Evolutionary conservation across 2,888 invertebrate genomes (phyloP).

Genomic region (Rhogogaster chlorosoma): DNA sequence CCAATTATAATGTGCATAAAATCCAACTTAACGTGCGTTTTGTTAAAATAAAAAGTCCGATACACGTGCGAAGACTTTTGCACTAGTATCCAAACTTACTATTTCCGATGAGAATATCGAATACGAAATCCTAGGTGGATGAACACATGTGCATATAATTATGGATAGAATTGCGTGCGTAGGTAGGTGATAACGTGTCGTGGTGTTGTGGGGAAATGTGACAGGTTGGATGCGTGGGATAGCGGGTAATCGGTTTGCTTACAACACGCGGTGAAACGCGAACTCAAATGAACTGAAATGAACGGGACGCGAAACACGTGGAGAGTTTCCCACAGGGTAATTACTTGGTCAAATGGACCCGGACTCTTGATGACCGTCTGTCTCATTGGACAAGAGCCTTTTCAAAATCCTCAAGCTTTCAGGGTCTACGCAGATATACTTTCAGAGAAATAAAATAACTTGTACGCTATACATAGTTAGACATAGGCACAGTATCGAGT

Average conservation of each 20-base stretch:
- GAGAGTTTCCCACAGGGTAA: conserved; percentile 67
- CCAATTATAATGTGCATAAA: too few relatives aligned
- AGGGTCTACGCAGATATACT: background rate
- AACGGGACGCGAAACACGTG: conserved; percentile 56
- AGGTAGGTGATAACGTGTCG: conserved; percentile 16
- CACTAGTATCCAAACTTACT: too few relatives aligned
- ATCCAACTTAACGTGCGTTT: too few relatives aligned
- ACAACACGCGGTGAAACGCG: conserved; percentile 28
- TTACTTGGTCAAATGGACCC: conserved; percentile 58
- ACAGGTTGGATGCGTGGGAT: conserved; percentile 17
- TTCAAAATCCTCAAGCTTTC: background rate
- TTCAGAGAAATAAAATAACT: background rate
- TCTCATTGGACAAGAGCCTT: background rate
- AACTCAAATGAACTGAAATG: conserved; percentile 37
- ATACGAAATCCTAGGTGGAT: too few relatives aligned
- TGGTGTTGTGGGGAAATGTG: conserved; percentile 11
- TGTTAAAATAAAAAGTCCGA: too few relatives aligned
- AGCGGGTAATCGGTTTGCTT: conserved; percentile 11
- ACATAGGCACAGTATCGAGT: background rate
- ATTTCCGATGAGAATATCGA: too few relatives aligned
- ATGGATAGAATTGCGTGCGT: conserved; percentile 20
- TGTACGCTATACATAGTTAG: background rate
- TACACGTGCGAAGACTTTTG: too few relatives aligned
- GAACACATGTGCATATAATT: background rate
- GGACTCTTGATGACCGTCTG: background rate